phyloP scores from a whole-genome alignment of 2,888 invertebrate species.

The Limnephilus marmoratus region DNA sequence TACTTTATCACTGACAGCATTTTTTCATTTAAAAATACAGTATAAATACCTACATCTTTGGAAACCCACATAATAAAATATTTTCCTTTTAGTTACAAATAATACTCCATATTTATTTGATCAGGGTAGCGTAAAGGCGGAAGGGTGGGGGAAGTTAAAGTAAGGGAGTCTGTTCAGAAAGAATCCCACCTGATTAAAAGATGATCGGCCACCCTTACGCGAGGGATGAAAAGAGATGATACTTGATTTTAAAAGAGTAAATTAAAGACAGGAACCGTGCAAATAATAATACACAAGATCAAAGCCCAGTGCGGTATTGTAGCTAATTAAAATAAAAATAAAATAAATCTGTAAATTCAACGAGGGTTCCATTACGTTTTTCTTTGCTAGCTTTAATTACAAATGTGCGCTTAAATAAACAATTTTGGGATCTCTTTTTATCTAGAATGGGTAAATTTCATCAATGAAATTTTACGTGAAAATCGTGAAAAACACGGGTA shows the following conservation, averaged over 20 bases:
- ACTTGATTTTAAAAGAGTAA: slow-evolving; percentile 22
- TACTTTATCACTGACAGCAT: no score
- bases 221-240: slow-evolving; percentile 1
- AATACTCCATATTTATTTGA: slow-evolving; percentile 4
- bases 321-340: slow-evolving; percentile 16
- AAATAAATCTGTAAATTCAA: neutral
- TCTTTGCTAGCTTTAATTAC: neutral
- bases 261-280: slow-evolving; percentile 15
- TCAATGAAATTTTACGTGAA: neutral
- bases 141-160: neutral
- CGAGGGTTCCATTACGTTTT: neutral
- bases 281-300: neutral
- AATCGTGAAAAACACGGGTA: no score
- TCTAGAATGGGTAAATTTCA: neutral
- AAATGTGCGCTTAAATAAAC: neutral
- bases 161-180: neutral
- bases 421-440: neutral
- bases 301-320: neutral
- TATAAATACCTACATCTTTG: neutral
- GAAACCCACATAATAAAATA: neutral
- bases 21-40: neutral
- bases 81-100: neutral
- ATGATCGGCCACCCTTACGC: neutral
- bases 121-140: neutral
- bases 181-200: slow-evolving; percentile 27